These are phyloP conservation scores for Ormyrus labotus DNA, from an alignment of 2,888 invertebrate genomes.

Conservation along the genomic window DNA sequence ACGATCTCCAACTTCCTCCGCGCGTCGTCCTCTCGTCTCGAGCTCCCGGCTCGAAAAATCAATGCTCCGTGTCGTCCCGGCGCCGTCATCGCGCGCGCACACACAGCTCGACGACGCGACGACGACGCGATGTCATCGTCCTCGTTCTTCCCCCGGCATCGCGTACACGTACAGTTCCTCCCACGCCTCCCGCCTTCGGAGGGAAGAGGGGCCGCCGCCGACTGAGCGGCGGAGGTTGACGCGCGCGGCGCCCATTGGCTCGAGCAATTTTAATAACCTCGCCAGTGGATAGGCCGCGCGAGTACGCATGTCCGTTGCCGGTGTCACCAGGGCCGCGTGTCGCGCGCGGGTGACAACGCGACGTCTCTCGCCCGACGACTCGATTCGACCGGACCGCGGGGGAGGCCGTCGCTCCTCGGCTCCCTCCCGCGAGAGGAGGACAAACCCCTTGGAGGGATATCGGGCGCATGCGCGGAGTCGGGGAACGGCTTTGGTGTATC, in stretches of 20 bases:
- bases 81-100: constrained; percentile 49
- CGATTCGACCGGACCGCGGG: constrained; percentile 41
- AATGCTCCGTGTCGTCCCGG: no score
- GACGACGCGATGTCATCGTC: no score
- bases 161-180: constrained; percentile 29
- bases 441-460: constrained; percentile 21
- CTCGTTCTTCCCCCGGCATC: no score
- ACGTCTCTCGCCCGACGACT: constrained; percentile 44
- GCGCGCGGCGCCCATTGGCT: constrained; percentile 66
- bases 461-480: constrained; percentile 39
- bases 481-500: neutral
- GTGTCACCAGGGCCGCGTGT: constrained; percentile 59
- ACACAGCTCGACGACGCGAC: no score
- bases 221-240: constrained; percentile 33
- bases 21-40: no score
- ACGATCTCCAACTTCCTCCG: no score
- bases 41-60: no score
- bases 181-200: constrained; percentile 16
- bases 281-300: constrained; percentile 70
- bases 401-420: constrained; percentile 40
- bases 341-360: constrained; percentile 35
- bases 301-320: constrained; percentile 73
- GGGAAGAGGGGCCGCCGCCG: neutral
- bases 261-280: constrained; percentile 72
- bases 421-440: constrained; percentile 50